Evolutionary conservation across 2,797 vertebrate genomes (phyloP).

Genomic region (Buphagus erythrorhynchus): DNA sequence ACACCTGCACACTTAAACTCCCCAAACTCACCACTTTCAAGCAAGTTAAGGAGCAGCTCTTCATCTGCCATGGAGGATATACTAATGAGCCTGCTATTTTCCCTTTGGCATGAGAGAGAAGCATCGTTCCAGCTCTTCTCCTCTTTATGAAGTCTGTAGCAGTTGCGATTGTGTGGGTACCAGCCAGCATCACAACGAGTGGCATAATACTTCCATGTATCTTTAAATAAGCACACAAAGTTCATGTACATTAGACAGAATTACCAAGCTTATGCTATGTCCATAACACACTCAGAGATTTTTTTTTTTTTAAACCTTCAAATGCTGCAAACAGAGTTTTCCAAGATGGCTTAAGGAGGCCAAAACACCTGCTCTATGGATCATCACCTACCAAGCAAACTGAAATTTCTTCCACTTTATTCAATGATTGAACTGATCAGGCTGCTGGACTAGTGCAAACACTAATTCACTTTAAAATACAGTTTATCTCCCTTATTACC

Average conservation of each 20-base stretch:
- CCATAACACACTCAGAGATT: background rate
- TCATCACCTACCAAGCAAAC: background rate
- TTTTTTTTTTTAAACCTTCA: background rate
- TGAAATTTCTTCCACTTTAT: background rate
- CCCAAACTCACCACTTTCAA: constrained; percentile 82
- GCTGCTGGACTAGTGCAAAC: background rate
- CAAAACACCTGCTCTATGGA: background rate
- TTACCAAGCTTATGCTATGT: background rate
- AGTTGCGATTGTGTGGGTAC: constrained; percentile 87
- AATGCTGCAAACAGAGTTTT: background rate
- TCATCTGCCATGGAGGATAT: constrained; percentile 86
- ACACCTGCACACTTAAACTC: background rate
- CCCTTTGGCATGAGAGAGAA: constrained; percentile 77
- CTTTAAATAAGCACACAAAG: constrained; percentile 69
- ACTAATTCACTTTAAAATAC: background rate
- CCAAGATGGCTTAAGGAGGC: background rate
- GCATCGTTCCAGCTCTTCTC: constrained; percentile 85
- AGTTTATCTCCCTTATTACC: background rate
- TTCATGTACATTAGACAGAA: background rate
- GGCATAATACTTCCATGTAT: constrained; percentile 87
- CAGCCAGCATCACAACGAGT: constrained; percentile 86
- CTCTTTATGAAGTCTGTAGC: constrained; percentile 83
- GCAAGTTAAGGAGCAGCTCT: constrained; percentile 83
- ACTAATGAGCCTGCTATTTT: constrained; percentile 81
- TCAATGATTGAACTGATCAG: background rate